These are phyloP conservation scores for Dimorphilus gyrociliatus DNA, from an alignment of 2,888 invertebrate species.

Conservation along the genomic window DNA sequence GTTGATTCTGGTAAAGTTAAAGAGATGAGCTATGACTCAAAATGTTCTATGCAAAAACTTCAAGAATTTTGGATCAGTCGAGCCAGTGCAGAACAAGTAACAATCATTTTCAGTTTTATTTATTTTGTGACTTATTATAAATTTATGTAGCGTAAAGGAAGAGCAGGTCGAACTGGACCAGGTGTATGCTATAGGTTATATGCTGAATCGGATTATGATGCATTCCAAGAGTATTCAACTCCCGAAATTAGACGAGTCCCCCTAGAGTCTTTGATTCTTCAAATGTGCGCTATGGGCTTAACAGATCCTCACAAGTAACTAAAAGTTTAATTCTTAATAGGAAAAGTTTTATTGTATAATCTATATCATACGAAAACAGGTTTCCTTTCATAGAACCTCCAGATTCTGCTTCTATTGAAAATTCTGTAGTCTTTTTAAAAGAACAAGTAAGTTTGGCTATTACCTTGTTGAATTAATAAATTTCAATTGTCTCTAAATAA, in stretches of 20 bases:
- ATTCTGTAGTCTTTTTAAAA: conserved; percentile 65
- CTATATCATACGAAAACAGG: conserved; percentile 18
- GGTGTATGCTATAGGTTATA: conserved; percentile 71
- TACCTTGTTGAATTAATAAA: background rate
- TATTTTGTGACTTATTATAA: too few relatives aligned
- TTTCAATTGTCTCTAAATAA: background rate
- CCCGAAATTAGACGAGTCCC: conserved; percentile 89
- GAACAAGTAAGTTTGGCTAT: conserved; percentile 50
- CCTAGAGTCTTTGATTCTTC: conserved; percentile 66
- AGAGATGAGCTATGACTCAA: conserved; percentile 86
- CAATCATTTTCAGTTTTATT: too few relatives aligned
- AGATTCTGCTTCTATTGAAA: conserved; percentile 61
- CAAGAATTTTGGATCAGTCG: conserved; percentile 94
- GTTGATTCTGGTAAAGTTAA: conserved; percentile 85
- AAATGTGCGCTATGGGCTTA: conserved; percentile 80
- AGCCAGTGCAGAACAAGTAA: conserved; percentile 94
- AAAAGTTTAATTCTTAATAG: conserved; percentile 1
- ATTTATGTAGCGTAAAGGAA: conserved; percentile 77
- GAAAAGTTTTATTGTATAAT: conserved; percentile 1
- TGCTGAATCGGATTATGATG: conserved; percentile 47
- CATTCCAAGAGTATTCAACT: conserved; percentile 65
- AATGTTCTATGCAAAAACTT: conserved; percentile 61
- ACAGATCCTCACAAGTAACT: conserved; percentile 55
- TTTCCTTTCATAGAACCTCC: conserved; percentile 96
- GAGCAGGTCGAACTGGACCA: conserved; percentile 63